A percentile compares a stretch with the other conserved stretches of the same genome.
Evolutionary conservation across 2,797 vertebrate species (phyloP).

Genomic region (Sciaenops ocellatus): DNA sequence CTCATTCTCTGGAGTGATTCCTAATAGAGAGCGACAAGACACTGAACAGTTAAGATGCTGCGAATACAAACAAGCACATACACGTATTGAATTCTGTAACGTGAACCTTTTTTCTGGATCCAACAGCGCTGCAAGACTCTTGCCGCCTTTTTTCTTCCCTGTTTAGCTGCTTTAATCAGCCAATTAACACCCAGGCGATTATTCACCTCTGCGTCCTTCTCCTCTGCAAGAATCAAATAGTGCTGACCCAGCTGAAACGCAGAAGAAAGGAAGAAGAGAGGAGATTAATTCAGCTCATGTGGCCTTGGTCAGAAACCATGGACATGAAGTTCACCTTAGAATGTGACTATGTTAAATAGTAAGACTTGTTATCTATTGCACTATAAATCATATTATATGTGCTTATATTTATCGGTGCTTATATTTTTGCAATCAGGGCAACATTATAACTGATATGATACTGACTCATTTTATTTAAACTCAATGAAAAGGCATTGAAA

Average conservation of each 20-base stretch:
- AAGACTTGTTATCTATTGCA: neutral
- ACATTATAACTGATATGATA: neutral
- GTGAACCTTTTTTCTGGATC: conserved; percentile 90
- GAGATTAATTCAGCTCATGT: conserved; percentile 1
- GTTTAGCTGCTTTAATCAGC: conserved; percentile 93
- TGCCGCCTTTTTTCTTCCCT: conserved; percentile 91
- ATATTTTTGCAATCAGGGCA: neutral
- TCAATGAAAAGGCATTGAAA: neutral
- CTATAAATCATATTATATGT: neutral
- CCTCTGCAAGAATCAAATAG: conserved; percentile 89
- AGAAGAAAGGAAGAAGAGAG: conserved; percentile 8
- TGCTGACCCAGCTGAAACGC: conserved; percentile 90
- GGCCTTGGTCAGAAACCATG: neutral
- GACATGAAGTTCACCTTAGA: neutral
- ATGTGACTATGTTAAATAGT: neutral
- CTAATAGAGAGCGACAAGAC: conserved; percentile 69
- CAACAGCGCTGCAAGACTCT: conserved; percentile 90
- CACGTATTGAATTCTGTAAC: neutral
- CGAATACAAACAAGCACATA: neutral
- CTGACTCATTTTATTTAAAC: neutral
- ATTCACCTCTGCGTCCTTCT: conserved; percentile 89
- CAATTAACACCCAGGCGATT: conserved; percentile 89
- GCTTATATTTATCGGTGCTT: neutral
- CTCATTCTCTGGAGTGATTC: conserved; percentile 93
- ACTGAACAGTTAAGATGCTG: neutral